Base-by-base conservation (phyloP, 2,113 vertebrate genomes). In the Scomber japonicus region DNA sequence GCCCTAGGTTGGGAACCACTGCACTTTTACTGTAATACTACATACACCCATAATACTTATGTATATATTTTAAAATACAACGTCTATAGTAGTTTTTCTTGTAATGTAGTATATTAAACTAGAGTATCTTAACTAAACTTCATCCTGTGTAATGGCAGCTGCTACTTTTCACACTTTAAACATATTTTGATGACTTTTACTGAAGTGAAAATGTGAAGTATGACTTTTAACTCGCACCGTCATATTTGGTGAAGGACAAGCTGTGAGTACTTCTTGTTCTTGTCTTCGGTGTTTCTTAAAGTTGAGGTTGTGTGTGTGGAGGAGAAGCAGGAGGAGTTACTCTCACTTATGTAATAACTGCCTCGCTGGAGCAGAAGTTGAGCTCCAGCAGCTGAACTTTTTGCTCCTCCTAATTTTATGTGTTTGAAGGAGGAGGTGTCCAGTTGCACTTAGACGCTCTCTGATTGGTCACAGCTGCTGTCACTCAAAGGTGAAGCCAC, bases 381-480 rank as follows among this genome's bases (percentile, higher is more conserved):
- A 16, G 61, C 63, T 45, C 72, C 51, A 63, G 31, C 50, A 50
- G 40, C 35, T 49, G 11, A 66, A 75, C 77, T 71, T 65, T 53
- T 12, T 55, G 81, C 80, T 77, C 51, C 75, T 73, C 30, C 81
- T 59, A 27, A 54, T 2, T 19, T 74, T 83, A 19, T 14, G 27
- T 44, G 24, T 62, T 62, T 54, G 24, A 48, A 3, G 24, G 27
- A 53, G 73, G 83, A 61, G 89, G 79, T 59, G 78, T 81, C 44
- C 13, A 19, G 2, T 73, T 50, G 56, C 69, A 17, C 75, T 24
- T 53, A 27, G 6, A 0, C 8, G 14, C 17, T 15, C 74, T 65
- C 57, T 70, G 64, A 91, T 93, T 94, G 90, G 93, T 27, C 50
- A 14, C 5, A 4, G 1, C 14, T 19, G 4, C 3, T 31, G 88